phyloP scores from a whole-genome alignment of 2,888 invertebrate genomes.

The Calameuta pallipes region DNA sequence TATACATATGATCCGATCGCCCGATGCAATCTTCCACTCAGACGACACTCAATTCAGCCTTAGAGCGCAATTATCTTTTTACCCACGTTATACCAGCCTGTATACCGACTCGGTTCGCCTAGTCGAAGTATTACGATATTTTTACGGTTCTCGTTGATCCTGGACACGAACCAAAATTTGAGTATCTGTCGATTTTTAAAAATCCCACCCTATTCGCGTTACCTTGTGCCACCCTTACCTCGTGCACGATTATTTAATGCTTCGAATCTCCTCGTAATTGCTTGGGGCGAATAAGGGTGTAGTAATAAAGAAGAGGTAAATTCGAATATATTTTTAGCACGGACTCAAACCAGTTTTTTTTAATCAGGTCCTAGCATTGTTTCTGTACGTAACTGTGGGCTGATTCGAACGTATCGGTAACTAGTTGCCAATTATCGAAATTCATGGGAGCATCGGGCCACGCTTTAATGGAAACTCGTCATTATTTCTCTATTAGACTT shows the following conservation, averaged over 20 bases:
- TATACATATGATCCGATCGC: background rate
- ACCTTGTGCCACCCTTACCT: too few relatives aligned
- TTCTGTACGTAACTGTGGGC: background rate
- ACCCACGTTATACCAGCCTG: slow-evolving; percentile 17
- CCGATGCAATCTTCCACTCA: slow-evolving; percentile 60
- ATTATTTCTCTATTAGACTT: slow-evolving; percentile 54
- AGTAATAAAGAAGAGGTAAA: background rate
- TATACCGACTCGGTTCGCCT: background rate
- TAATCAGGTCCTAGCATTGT: background rate
- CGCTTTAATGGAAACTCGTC: slow-evolving; percentile 32
- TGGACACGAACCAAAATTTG: background rate
- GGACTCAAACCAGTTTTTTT: background rate
- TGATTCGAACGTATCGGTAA: background rate
- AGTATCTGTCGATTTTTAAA: background rate
- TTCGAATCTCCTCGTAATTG: too few relatives aligned
- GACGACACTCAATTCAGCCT: slow-evolving; percentile 54
- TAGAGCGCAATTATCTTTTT: slow-evolving; percentile 53
- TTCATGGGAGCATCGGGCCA: slow-evolving; percentile 31
- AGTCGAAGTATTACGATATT: background rate
- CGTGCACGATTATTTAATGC: too few relatives aligned
- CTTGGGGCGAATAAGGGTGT: too few relatives aligned
- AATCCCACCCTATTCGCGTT: background rate
- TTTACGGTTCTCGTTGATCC: background rate
- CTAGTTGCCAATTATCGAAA: background rate
- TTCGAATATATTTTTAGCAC: background rate